A percentile compares a stretch with the other conserved stretches of the same genome.
Conservation (phyloP, 2,888 invertebrate species). For the Drosophila stalkeri region DNA sequence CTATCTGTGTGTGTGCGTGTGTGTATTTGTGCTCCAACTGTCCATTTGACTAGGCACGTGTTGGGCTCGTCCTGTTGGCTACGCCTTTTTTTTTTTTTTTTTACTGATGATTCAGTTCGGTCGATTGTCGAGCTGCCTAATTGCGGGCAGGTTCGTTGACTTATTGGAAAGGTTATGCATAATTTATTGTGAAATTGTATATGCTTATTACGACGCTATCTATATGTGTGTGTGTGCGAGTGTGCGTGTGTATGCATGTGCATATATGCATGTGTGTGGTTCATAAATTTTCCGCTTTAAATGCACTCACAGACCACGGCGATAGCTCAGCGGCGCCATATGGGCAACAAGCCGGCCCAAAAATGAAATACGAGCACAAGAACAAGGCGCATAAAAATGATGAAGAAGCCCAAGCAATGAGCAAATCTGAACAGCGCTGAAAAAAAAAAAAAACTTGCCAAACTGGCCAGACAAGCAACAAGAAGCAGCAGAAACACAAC, state of each 20-base stretch:
- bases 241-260: not conserved
- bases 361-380: constrained; percentile 77
- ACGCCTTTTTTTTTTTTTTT: constrained; percentile 22
- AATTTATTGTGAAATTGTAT: constrained; percentile 72
- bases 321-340: constrained; percentile 74
- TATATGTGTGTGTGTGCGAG: not conserved
- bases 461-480: constrained; percentile 65
- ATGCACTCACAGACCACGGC: constrained; percentile 46
- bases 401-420: constrained; percentile 61
- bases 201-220: constrained; percentile 48
- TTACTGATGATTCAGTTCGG: constrained; percentile 36
- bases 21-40: constrained; percentile 10
- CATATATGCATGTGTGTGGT: constrained; percentile 24
- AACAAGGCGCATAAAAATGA: constrained; percentile 59
- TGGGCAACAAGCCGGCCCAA: constrained; percentile 53
- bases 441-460: constrained; percentile 58
- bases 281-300: constrained; percentile 73
- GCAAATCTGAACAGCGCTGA: constrained; percentile 22
- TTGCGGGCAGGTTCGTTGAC: constrained; percentile 65
- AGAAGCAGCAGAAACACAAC: constrained; percentile 33
- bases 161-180: constrained; percentile 62
- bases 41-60: constrained; percentile 13
- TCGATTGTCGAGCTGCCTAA: constrained; percentile 17
- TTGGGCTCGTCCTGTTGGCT: constrained; percentile 44
- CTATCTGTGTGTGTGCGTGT: constrained; percentile 11